These are phyloP conservation scores for Porphyrio hochstetteri DNA, from an alignment of 2,113 vertebrate genomes.

Conservation along the genomic window DNA sequence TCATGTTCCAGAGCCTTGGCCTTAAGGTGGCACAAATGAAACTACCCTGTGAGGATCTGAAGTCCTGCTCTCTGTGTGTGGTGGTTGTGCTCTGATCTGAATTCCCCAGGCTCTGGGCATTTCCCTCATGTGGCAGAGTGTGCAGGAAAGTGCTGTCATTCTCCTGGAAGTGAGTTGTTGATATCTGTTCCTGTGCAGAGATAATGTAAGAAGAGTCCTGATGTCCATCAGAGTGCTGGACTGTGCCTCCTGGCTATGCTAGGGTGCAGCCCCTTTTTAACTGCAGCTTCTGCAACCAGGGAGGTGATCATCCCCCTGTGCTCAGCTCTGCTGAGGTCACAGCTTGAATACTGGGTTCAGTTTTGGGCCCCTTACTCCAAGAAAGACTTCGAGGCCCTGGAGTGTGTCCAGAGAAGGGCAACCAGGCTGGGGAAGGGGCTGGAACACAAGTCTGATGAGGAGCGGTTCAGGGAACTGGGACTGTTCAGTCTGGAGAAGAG, in stretches of 20 bases:
- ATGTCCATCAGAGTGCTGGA: not conserved
- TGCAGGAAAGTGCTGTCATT: not conserved
- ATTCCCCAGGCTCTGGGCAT: not conserved
- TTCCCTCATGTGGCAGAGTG: not conserved
- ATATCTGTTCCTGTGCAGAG: not conserved
- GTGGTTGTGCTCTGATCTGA: not conserved
- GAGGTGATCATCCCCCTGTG: no score
- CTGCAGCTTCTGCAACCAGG: not conserved
- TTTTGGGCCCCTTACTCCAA: no score
- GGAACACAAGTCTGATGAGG: no score
- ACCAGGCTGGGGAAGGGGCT: no score
- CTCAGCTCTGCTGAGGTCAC: no score
- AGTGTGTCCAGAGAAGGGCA: no score
- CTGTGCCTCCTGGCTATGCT: not conserved
- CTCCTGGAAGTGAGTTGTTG: not conserved
- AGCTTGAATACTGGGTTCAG: no score
- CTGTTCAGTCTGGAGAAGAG: no score
- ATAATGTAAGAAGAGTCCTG: not conserved
- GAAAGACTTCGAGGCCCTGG: no score
- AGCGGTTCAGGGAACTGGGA: no score
- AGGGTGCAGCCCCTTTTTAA: not conserved
- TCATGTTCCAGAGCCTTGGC: not conserved
- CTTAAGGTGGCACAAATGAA: constrained; percentile 4
- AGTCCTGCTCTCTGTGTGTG: not conserved
- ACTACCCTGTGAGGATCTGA: not conserved